These are phyloP conservation scores for Temnothorax ravouxi DNA, from an alignment of 2,888 invertebrate species.

Conservation along the genomic window DNA sequence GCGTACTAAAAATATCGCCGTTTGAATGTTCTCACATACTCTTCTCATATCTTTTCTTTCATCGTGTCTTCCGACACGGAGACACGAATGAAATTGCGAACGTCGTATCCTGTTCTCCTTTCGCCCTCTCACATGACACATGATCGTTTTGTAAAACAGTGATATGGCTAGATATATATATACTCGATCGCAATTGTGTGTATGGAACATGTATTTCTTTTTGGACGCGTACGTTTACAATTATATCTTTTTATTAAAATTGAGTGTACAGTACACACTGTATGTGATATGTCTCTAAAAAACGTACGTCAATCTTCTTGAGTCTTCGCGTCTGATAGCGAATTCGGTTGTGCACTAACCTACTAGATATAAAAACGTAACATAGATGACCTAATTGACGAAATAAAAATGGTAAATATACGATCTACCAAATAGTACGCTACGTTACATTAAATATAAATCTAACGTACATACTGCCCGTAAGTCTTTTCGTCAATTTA, in stretches of 20 bases:
- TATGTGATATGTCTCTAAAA: constrained; percentile 84
- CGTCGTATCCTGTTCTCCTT: constrained; percentile 18
- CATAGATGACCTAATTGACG: neutral
- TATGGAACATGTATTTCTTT: constrained; percentile 9
- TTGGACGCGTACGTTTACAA: constrained; percentile 67
- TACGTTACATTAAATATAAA: neutral
- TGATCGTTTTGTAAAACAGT: constrained; percentile 66
- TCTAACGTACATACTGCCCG: neutral
- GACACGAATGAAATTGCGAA: constrained; percentile 27
- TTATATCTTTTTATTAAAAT: constrained; percentile 74
- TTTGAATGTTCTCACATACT: constrained; percentile 30
- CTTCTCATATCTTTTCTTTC: constrained; percentile 36
- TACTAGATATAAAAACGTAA: neutral
- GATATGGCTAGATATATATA: constrained; percentile 81
- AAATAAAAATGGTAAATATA: constrained; percentile 9
- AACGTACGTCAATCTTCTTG: constrained; percentile 78
- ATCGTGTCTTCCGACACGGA: constrained; percentile 42
- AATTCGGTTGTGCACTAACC: constrained; percentile 7
- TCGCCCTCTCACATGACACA: constrained; percentile 12
- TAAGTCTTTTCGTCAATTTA: constrained; percentile 21
- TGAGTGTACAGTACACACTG: constrained; percentile 84
- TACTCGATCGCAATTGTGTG: constrained; percentile 67
- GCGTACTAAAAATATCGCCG: constrained; percentile 33
- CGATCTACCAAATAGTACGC: neutral
- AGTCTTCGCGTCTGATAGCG: constrained; percentile 26